Conservation (phyloP, 2,888 invertebrate genomes). For the Campoplex capitator region DNA sequence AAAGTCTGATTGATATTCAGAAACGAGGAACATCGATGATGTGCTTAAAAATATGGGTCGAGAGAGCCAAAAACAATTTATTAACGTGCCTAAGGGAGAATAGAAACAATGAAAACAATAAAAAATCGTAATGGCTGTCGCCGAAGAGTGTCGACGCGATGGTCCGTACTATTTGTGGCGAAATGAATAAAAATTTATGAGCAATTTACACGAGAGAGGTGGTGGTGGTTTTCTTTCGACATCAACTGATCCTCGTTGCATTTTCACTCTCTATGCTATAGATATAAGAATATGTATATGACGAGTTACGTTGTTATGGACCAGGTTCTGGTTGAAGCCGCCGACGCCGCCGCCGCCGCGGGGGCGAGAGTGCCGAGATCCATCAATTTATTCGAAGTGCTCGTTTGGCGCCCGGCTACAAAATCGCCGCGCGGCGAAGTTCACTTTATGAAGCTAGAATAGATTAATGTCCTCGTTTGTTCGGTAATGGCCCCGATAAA, state of each 20-base stretch:
- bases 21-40: neutral
- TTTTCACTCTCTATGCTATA: constrained; percentile 39
- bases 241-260: constrained; percentile 28
- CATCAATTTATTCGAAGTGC: constrained; percentile 83
- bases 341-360: constrained; percentile 65
- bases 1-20: neutral
- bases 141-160: constrained; percentile 61
- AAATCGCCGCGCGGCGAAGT: constrained; percentile 83
- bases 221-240: constrained; percentile 48
- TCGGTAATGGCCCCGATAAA: constrained; percentile 84
- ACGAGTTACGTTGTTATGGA: constrained; percentile 24
- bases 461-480: constrained; percentile 84
- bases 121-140: constrained; percentile 27
- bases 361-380: constrained; percentile 73
- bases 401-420: constrained; percentile 83
- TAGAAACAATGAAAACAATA: constrained; percentile 36
- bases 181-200: constrained; percentile 82
- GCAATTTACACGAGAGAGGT: constrained; percentile 79
- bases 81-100: constrained; percentile 37
- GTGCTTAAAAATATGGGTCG: neutral
- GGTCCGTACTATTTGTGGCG: constrained; percentile 75
- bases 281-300: neutral
- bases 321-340: constrained; percentile 55
- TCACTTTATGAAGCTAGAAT: constrained; percentile 84
- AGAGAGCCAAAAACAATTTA: constrained; percentile 41